Conservation (phyloP, 2,888 invertebrate genomes). For the Ophraella communa region DNA sequence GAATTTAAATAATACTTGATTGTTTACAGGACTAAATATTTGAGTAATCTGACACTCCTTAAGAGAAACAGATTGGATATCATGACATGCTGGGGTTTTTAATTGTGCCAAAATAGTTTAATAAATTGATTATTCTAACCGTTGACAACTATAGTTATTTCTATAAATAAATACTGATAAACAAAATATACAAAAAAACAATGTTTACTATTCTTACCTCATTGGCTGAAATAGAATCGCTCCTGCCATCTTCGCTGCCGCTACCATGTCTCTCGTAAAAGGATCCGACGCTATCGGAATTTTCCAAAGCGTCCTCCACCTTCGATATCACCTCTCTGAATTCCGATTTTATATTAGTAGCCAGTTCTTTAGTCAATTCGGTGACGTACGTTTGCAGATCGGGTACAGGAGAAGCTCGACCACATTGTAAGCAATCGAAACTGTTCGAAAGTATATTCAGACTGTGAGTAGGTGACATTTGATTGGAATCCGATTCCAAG, state of each 20-base stretch:
- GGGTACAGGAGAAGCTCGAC: conserved; percentile 65
- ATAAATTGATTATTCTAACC: too few species aligned
- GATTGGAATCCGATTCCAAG: conserved; percentile 63
- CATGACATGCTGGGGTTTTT: too few species aligned
- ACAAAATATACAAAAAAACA: too few species aligned
- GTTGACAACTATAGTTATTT: too few species aligned
- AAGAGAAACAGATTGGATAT: too few species aligned
- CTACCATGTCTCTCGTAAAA: conserved; percentile 58
- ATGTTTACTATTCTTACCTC: conserved; percentile 58
- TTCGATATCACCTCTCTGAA: conserved; percentile 80
- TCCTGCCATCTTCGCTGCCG: conserved; percentile 68
- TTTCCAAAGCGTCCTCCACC: conserved; percentile 80
- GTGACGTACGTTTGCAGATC: conserved; percentile 78
- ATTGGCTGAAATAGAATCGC: conserved; percentile 75
- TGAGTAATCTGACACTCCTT: too few species aligned
- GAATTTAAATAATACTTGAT: too few species aligned
- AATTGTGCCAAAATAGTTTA: too few species aligned
- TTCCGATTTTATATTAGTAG: conserved; percentile 82
- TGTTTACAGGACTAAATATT: too few species aligned
- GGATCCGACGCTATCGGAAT: conserved; percentile 63
- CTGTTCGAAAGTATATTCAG: conserved; percentile 61
- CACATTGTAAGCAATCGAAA: conserved; percentile 64
- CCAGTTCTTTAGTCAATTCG: conserved; percentile 79
- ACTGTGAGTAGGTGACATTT: conserved; percentile 60
- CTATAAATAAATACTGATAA: too few species aligned